phyloP scores from a whole-genome alignment of 2,888 invertebrate genomes.

The Toxonevra muliebris region DNA sequence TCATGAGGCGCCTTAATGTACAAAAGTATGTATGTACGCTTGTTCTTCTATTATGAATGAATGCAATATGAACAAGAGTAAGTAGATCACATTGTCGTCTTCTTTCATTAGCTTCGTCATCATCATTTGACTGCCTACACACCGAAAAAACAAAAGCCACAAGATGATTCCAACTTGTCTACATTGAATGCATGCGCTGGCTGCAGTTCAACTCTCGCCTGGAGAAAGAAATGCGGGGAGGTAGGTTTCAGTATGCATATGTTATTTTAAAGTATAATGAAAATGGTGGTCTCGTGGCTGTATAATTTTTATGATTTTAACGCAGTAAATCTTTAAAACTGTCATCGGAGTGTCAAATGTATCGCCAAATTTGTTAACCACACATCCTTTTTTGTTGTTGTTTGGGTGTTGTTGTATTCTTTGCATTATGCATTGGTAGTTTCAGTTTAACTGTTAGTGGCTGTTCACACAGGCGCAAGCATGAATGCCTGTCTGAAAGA shows the following conservation, averaged over 20 bases:
- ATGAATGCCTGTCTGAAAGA: no score
- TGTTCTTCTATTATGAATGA: neutral
- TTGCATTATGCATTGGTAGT: no score
- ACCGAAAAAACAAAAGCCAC: slow-evolving; percentile 38
- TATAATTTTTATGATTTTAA: slow-evolving; percentile 5
- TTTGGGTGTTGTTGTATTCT: no score
- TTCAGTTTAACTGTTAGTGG: no score
- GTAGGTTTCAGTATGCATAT: no score
- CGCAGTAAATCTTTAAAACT: slow-evolving; percentile 21
- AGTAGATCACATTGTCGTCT: neutral
- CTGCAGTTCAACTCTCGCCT: no score
- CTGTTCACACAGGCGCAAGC: no score
- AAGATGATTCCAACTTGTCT: slow-evolving; percentile 42
- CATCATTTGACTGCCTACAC: slow-evolving; percentile 19
- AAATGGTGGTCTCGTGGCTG: no score
- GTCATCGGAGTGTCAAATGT: neutral
- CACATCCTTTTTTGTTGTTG: slow-evolving; percentile 8
- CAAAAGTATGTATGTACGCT: no score
- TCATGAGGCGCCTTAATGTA: no score
- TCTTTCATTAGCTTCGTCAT: neutral
- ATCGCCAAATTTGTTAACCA: slow-evolving; percentile 15
- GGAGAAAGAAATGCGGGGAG: no score
- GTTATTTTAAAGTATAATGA: no score
- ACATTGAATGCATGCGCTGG: slow-evolving; percentile 36
- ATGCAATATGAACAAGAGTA: neutral